Conservation (phyloP, 1,140 invertebrate genomes). For the Orchestia grillus region DNA sequence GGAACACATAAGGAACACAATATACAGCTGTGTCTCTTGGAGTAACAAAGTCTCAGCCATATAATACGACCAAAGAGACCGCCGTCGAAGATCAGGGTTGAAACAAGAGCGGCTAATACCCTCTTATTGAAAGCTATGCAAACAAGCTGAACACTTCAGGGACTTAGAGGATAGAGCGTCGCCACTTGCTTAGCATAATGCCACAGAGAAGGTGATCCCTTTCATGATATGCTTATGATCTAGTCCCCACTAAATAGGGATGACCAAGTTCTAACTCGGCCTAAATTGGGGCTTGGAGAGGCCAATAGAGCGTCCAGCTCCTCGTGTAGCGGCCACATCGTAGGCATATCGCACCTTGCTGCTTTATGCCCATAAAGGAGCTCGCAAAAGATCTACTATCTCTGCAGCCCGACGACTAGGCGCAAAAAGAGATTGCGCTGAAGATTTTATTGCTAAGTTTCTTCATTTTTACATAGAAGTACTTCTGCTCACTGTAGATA, state of each 20-base stretch:
- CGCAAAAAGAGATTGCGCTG: not conserved
- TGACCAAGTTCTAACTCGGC: constrained; percentile 4
- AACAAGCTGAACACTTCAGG: constrained; percentile 8
- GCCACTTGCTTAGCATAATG: constrained; percentile 50
- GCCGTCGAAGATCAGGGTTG: not conserved
- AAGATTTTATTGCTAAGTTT: constrained; percentile 16
- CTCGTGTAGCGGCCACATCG: not conserved
- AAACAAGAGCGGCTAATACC: not conserved
- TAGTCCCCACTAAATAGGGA: constrained; percentile 34
- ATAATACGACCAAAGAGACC: constrained; percentile 36
- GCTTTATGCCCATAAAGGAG: constrained; percentile 26
- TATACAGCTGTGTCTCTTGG: not conserved
- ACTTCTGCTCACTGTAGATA: not conserved
- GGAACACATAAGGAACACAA: not conserved
- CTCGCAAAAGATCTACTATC: not conserved
- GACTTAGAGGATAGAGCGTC: constrained; percentile 15
- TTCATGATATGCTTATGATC: constrained; percentile 11
- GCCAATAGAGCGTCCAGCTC: not conserved
- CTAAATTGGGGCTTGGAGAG: constrained; percentile 42
- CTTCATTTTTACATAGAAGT: constrained; percentile 9
- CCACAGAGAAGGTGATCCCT: constrained; percentile 12
- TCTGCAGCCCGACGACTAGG: not conserved
- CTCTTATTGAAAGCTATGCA: constrained; percentile 24
- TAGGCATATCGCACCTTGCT: constrained; percentile 40
- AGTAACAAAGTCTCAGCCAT: not conserved